These are phyloP conservation scores for Brachyptera risi DNA, from an alignment of 2,888 invertebrate species.

Conservation along the genomic window DNA sequence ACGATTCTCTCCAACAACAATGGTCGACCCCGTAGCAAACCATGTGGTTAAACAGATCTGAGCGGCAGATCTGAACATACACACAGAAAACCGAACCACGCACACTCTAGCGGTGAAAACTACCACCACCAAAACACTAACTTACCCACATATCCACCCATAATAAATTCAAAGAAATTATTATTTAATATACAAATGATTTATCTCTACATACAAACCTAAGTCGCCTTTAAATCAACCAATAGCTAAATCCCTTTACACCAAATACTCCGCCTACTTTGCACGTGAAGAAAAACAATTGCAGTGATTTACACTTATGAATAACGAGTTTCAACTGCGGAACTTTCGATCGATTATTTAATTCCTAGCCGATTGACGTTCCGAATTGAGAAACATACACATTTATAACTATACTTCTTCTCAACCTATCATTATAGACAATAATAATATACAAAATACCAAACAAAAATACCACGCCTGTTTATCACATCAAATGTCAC, in stretches of 20 bases:
- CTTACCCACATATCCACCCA: constrained; percentile 2
- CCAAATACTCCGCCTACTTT: background rate
- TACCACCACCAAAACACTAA: background rate
- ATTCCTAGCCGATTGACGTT: background rate
- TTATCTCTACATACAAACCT: constrained; percentile 9
- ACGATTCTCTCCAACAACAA: no score
- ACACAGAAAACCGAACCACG: background rate
- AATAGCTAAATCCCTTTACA: background rate
- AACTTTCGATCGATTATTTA: background rate
- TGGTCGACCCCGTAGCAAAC: no score
- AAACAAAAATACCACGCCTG: background rate
- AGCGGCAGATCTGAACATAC: background rate
- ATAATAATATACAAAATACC: background rate
- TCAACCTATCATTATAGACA: constrained; percentile 10
- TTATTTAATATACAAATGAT: constrained; percentile 15
- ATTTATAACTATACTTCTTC: background rate
- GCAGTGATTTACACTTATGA: background rate
- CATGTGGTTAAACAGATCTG: no score
- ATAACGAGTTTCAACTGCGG: background rate
- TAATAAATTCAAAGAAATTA: constrained; percentile 6
- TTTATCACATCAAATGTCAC: background rate
- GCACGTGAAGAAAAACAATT: constrained; percentile 6
- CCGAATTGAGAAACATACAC: background rate
- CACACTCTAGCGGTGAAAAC: background rate
- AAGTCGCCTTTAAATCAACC: constrained; percentile 9